A percentile compares a stretch with the other conserved stretches of the same genome.
Evolutionary conservation across 1,140 invertebrate genomes (phyloP).

Genomic region (Dreissena polymorpha): DNA sequence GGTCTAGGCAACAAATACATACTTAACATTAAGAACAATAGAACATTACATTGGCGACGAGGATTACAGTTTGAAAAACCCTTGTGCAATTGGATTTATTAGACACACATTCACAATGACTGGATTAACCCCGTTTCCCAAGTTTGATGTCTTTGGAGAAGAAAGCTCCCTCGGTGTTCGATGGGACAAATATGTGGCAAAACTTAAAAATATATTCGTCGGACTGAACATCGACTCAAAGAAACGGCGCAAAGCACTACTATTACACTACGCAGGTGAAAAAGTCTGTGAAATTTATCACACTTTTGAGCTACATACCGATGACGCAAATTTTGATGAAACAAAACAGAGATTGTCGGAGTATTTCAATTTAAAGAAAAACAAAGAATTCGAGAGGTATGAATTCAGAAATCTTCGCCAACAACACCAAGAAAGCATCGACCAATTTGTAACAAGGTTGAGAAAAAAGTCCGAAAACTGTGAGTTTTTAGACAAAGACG

Average conservation of each 20-base stretch:
- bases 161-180: background rate
- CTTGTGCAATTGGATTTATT: too few relatives aligned
- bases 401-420: constrained; percentile 51
- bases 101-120: background rate
- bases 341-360: constrained; percentile 18
- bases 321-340: background rate
- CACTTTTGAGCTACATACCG: too few relatives aligned
- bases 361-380: constrained; percentile 76
- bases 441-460: constrained; percentile 50
- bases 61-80: too few relatives aligned
- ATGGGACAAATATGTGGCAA: background rate
- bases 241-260: constrained; percentile 6
- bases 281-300: background rate
- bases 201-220: constrained; percentile 8
- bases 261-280: constrained; percentile 10
- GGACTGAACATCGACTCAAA: constrained; percentile 14
- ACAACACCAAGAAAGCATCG: constrained; percentile 30
- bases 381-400: constrained; percentile 51
- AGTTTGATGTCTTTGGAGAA: background rate
- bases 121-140: background rate
- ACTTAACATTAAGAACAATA: too few relatives aligned
- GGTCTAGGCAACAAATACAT: too few relatives aligned
- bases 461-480: constrained; percentile 41
- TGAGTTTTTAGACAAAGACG: constrained; percentile 44
- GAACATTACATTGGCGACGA: too few relatives aligned